A percentile compares a stretch with the other conserved stretches of the same genome.
Evolutionary conservation across 2,113 vertebrate species (phyloP).

Genomic region (Eira barbara): DNA sequence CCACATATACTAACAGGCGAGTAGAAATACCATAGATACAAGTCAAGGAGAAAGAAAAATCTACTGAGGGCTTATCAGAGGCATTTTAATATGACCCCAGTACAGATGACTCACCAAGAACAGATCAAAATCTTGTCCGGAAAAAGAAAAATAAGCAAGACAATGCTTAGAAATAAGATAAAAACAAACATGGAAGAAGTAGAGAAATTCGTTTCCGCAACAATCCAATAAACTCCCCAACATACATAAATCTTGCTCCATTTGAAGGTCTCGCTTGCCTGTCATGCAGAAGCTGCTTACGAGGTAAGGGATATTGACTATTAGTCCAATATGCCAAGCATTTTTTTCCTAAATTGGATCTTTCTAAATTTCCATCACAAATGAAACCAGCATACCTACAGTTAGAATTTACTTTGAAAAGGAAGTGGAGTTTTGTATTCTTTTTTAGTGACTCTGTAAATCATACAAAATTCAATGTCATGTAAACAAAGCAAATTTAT

Average conservation of each 20-base stretch:
- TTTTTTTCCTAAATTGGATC: not conserved
- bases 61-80: not conserved
- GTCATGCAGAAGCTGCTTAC: not conserved
- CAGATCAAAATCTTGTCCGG: not conserved
- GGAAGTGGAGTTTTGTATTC: not conserved
- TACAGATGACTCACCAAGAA: slow-evolving; percentile 18
- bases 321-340: not conserved
- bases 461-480: slow-evolving; percentile 31
- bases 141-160: slow-evolving; percentile 13
- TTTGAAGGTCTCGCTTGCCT: not conserved
- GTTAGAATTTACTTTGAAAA: slow-evolving; percentile 3
- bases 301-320: not conserved
- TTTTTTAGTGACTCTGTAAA: slow-evolving; percentile 29
- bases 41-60: not conserved
- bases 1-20: not conserved
- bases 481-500: slow-evolving; percentile 41
- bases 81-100: not conserved
- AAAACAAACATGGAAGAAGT: not conserved
- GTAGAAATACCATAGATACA: slow-evolving; percentile 17
- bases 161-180: slow-evolving; percentile 36
- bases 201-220: slow-evolving; percentile 24
- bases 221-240: not conserved
- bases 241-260: not conserved
- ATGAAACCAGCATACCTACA: not conserved
- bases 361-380: not conserved